Conservation (phyloP, 2,113 vertebrate species). For the Meleagris gallopavo region DNA sequence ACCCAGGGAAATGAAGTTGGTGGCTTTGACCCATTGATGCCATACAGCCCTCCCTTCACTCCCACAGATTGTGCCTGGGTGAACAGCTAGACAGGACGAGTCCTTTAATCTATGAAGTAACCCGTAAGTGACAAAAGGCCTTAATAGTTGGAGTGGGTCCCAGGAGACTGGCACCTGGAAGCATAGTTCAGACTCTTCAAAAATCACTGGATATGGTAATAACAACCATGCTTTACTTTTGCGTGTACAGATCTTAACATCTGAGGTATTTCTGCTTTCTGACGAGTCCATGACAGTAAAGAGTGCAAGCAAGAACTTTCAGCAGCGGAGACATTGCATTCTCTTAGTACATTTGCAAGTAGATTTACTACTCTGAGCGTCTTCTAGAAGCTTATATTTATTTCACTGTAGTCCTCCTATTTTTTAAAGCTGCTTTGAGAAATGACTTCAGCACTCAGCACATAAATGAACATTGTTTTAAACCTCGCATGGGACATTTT, state of each 20-base stretch:
- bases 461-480: constrained; percentile 20
- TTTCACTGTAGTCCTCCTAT: not conserved
- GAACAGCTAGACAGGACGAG: constrained; percentile 1
- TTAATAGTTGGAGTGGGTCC: not conserved
- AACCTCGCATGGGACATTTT: not conserved
- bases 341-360: not conserved
- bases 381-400: constrained; percentile 2
- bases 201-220: not conserved
- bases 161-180: not conserved
- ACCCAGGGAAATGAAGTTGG: not conserved
- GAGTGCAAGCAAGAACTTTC: not conserved
- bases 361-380: not conserved
- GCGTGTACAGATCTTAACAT: not conserved
- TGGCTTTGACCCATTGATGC: constrained; percentile 3
- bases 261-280: constrained; percentile 7
- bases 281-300: not conserved
- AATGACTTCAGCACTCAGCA: constrained; percentile 14
- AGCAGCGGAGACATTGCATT: not conserved
- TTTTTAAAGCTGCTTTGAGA: constrained; percentile 55
- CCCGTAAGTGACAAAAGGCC: not conserved
- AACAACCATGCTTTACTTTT: not conserved
- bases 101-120: not conserved
- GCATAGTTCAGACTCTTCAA: not conserved
- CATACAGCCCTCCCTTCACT: constrained; percentile 4
- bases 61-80: constrained; percentile 27